These are phyloP conservation scores for Copidosoma floridanum DNA, from an alignment of 1,140 invertebrate species.

Conservation along the genomic window DNA sequence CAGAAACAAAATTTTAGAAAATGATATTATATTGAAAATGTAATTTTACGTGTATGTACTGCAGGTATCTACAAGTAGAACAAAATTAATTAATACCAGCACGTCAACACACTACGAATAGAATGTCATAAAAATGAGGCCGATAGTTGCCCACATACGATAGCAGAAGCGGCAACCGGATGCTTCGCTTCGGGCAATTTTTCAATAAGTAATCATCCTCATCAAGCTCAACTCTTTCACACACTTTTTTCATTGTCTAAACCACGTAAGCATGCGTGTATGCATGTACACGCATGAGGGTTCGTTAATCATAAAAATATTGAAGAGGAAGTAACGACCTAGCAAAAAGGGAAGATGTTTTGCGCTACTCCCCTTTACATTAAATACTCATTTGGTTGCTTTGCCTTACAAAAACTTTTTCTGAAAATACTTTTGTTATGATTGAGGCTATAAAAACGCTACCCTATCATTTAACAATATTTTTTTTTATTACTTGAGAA, in stretches of 20 bases:
- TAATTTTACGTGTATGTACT: too few species aligned
- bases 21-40: too few species aligned
- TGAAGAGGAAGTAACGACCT: slow-evolving; percentile 8
- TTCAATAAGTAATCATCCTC: neutral
- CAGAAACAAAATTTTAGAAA: too few species aligned
- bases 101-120: too few species aligned
- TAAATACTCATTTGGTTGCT: slow-evolving; percentile 18
- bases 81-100: too few species aligned
- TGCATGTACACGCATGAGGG: neutral
- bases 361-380: neutral
- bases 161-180: neutral
- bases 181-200: too few species aligned
- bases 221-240: neutral
- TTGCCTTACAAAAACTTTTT: neutral
- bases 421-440: slow-evolving; percentile 17
- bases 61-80: too few species aligned
- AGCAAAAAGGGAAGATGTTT: neutral
- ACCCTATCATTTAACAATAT: neutral
- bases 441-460: neutral
- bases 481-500: neutral
- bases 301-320: neutral
- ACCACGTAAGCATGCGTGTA: neutral
- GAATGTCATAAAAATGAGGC: too few species aligned
- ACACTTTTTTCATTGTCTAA: neutral
- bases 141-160: too few species aligned